Evolutionary conservation across 2,888 invertebrate genomes (phyloP).

Genomic region (Cepaea hortensis): DNA sequence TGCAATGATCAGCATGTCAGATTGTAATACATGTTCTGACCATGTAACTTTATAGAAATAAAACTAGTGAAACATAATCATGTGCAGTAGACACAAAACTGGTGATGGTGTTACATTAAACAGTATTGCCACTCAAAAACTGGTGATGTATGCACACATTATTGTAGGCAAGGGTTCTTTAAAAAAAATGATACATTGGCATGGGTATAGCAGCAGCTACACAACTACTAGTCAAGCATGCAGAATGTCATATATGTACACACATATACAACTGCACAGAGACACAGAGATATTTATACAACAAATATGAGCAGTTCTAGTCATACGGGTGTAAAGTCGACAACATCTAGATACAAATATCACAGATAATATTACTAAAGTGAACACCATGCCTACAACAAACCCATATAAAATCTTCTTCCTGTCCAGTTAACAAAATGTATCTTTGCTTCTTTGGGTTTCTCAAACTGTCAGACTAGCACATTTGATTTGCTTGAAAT

Average conservation of each 20-base stretch:
- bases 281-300: background rate
- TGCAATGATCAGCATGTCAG: background rate
- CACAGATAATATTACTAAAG: slow-evolving; percentile 30
- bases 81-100: too few species aligned
- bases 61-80: too few species aligned
- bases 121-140: background rate
- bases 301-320: background rate
- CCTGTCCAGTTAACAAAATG: background rate
- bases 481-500: background rate
- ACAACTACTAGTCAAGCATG: background rate
- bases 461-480: background rate
- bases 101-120: too few species aligned
- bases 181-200: background rate
- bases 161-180: background rate
- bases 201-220: background rate
- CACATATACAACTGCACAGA: background rate
- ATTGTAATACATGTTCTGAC: background rate
- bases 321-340: background rate
- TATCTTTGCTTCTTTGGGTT: slow-evolving; percentile 29
- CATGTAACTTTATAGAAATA: background rate
- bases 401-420: slow-evolving; percentile 14
- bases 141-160: background rate
- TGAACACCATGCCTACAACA: slow-evolving; percentile 38
- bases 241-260: slow-evolving; percentile 11
- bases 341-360: slow-evolving; percentile 16